Evolutionary conservation across 2,113 vertebrate genomes (phyloP).

Genomic region (Corythornis vintsioides): DNA sequence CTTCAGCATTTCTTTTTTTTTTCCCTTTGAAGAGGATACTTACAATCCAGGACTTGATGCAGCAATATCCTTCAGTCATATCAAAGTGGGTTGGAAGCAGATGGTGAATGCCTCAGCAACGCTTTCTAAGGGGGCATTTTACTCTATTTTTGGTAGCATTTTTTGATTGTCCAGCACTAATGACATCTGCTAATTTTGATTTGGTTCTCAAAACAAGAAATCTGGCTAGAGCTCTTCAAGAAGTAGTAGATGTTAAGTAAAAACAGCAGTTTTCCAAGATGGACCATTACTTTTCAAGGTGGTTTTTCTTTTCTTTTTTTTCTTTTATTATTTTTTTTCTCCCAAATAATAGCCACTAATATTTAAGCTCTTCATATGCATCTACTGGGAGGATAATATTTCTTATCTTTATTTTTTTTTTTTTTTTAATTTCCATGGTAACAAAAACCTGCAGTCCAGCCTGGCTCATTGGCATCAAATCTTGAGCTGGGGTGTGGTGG

Average conservation of each 20-base stretch:
- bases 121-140: neutral
- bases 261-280: neutral
- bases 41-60: neutral
- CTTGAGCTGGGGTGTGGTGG: neutral
- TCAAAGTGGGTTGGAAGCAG: neutral
- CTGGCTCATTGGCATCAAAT: neutral
- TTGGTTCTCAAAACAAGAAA: neutral
- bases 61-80: neutral
- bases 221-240: neutral
- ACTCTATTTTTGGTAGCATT: neutral
- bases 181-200: neutral
- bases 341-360: slow-evolving; percentile 16
- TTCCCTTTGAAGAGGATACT: slow-evolving; percentile 2
- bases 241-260: neutral
- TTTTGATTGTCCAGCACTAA: neutral
- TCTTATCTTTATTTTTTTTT: too few species aligned
- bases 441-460: neutral
- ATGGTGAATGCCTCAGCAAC: neutral
- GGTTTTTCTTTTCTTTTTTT: neutral
- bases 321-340: too few species aligned
- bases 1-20: neutral
- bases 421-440: neutral
- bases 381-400: slow-evolving; percentile 27
- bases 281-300: neutral
- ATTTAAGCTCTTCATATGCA: slow-evolving; percentile 26